phyloP scores from a whole-genome alignment of 2,888 invertebrate genomes.

The Lagria hirta region DNA sequence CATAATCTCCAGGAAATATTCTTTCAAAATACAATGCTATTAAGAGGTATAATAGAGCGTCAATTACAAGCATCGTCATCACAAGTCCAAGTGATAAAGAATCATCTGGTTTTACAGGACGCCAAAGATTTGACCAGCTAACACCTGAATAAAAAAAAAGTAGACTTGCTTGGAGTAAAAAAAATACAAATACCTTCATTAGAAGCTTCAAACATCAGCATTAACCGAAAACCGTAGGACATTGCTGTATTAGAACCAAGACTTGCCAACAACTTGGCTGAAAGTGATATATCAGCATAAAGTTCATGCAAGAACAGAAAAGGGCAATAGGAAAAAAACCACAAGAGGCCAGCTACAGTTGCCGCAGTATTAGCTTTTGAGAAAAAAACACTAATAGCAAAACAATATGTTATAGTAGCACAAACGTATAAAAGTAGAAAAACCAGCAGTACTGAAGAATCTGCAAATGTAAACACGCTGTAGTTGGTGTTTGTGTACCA shows the following conservation, averaged over 20 bases:
- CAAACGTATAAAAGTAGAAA: conserved; percentile 71
- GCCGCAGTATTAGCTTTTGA: conserved; percentile 80
- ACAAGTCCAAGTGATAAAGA: conserved; percentile 69
- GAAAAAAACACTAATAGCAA: conserved; percentile 78
- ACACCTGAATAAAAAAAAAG: conserved; percentile 58
- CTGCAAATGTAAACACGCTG: conserved; percentile 70
- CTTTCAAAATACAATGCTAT: conserved; percentile 85
- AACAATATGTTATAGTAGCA: conserved; percentile 74
- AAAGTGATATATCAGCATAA: conserved; percentile 64
- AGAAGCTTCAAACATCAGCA: conserved; percentile 70
- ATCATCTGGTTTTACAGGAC: conserved; percentile 66
- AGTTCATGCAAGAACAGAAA: conserved; percentile 65
- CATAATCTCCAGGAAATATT: conserved; percentile 82
- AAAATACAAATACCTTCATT: conserved; percentile 59
- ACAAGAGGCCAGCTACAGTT: conserved; percentile 72
- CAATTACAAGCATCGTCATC: conserved; percentile 71
- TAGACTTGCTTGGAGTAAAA: conserved; percentile 1
- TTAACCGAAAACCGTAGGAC: conserved; percentile 74
- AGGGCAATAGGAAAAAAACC: conserved; percentile 75
- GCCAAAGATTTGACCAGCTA: conserved; percentile 65
- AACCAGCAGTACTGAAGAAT: conserved; percentile 67
- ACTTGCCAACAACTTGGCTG: conserved; percentile 64
- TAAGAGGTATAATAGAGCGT: conserved; percentile 69
- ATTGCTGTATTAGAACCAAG: conserved; percentile 77
- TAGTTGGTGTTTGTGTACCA: conserved; percentile 51